Conservation (phyloP, 2,113 vertebrate species). For the Zeus faber region DNA sequence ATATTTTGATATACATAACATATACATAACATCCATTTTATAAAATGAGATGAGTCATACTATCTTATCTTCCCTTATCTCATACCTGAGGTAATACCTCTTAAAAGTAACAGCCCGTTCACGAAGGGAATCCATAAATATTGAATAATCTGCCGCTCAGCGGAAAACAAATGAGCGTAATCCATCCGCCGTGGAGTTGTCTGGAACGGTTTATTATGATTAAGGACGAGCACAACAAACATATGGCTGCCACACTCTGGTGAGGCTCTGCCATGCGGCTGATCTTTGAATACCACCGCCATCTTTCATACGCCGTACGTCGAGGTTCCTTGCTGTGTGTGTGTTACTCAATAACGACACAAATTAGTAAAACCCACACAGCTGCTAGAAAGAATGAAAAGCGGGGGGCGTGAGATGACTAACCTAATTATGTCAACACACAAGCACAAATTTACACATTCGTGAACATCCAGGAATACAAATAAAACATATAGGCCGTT, state of each 20-base stretch:
- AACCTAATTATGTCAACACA: background rate
- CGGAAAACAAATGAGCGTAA: background rate
- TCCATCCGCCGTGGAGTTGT: background rate
- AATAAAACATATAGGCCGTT: no score
- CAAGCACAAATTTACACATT: no score
- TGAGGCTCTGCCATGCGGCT: background rate
- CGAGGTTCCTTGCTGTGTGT: background rate
- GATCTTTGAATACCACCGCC: background rate
- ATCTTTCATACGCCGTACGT: conserved; percentile 11
- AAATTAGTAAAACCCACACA: background rate
- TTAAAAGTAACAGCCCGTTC: no score
- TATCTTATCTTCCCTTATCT: no score
- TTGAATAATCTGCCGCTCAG: no score
- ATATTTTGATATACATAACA: no score
- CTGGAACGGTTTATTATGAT: background rate
- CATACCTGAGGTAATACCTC: no score
- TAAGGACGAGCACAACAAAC: background rate
- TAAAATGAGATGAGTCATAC: no score
- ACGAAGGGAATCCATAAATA: no score
- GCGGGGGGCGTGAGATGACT: conserved; percentile 26
- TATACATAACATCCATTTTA: no score
- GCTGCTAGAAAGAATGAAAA: conserved; percentile 24
- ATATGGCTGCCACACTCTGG: background rate
- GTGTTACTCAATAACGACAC: no score
- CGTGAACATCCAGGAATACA: no score